Percentiles rank a stretch among this genome's conserved stretches.
These are phyloP conservation scores for Drosophila ohnishii DNA, from an alignment of 1,140 invertebrate genomes.

Conservation along the genomic window DNA sequence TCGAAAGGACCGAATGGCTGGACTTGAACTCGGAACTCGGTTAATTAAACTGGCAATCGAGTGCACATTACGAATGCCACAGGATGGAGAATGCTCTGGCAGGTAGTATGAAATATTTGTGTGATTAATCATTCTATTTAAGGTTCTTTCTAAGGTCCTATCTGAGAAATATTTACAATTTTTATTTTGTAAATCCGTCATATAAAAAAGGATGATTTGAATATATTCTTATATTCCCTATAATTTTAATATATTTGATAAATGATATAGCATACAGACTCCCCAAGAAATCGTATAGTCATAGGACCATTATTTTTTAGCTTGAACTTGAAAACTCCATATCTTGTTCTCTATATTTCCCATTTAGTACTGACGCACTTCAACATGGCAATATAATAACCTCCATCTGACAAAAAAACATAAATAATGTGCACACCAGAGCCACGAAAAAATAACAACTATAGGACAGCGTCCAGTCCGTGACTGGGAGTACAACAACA, in stretches of 20 bases:
- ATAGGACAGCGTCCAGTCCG: slow-evolving; percentile 28
- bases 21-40: slow-evolving; percentile 10
- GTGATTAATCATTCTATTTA: neutral
- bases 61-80: slow-evolving; percentile 23
- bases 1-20: neutral
- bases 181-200: too few species aligned
- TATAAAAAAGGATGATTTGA: too few species aligned
- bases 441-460: slow-evolving; percentile 40
- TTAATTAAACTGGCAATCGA: slow-evolving; percentile 44
- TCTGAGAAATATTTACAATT: too few species aligned
- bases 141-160: neutral
- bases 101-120: neutral
- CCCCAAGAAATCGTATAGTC: too few species aligned
- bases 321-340: slow-evolving; percentile 14
- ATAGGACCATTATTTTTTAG: neutral
- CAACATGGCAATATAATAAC: slow-evolving; percentile 51
- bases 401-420: slow-evolving; percentile 64
- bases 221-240: too few species aligned
- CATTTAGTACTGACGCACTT: slow-evolving; percentile 30
- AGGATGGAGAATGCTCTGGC: neutral
- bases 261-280: too few species aligned
- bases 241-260: too few species aligned
- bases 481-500: slow-evolving; percentile 32
- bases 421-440: slow-evolving; percentile 55
- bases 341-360: slow-evolving; percentile 23